phyloP scores from a whole-genome alignment of 1,140 invertebrate species.

The Drosophila murphyi region DNA sequence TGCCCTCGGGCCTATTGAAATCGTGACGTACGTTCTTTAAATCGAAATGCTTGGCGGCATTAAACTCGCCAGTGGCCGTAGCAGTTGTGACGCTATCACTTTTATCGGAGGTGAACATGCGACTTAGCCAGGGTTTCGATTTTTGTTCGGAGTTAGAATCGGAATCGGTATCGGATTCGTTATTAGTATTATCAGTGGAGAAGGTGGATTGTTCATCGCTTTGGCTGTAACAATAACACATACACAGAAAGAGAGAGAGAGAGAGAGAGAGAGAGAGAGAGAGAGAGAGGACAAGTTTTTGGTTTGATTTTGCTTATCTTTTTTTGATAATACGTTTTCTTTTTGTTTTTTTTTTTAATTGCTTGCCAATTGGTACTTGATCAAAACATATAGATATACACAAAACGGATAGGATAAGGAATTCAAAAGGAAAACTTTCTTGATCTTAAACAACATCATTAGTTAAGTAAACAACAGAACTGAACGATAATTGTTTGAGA shows the following conservation, averaged over 20 bases:
- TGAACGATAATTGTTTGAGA: conserved; percentile 25
- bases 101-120: conserved; percentile 71
- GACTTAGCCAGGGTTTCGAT: conserved; percentile 83
- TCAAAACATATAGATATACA: conserved; percentile 43
- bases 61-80: conserved; percentile 58
- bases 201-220: conserved; percentile 78
- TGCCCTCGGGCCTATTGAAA: conserved; percentile 83
- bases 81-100: conserved; percentile 46
- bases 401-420: conserved; percentile 48
- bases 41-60: conserved; percentile 83
- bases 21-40: conserved; percentile 77
- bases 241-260: conserved; percentile 74
- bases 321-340: conserved; percentile 41
- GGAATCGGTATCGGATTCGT: conserved; percentile 60
- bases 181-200: conserved; percentile 75
- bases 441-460: conserved; percentile 56
- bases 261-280: conserved; percentile 53
- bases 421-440: conserved; percentile 47
- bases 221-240: conserved; percentile 84
- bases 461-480: conserved; percentile 53
- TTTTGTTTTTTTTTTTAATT: neutral
- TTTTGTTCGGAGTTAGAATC: conserved; percentile 66
- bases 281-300: conserved; percentile 61
- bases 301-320: conserved; percentile 34
- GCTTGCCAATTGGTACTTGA: conserved; percentile 48